Evolutionary conservation across 2,113 vertebrate genomes (phyloP).

Genomic region (Neogobius melanostomus): DNA sequence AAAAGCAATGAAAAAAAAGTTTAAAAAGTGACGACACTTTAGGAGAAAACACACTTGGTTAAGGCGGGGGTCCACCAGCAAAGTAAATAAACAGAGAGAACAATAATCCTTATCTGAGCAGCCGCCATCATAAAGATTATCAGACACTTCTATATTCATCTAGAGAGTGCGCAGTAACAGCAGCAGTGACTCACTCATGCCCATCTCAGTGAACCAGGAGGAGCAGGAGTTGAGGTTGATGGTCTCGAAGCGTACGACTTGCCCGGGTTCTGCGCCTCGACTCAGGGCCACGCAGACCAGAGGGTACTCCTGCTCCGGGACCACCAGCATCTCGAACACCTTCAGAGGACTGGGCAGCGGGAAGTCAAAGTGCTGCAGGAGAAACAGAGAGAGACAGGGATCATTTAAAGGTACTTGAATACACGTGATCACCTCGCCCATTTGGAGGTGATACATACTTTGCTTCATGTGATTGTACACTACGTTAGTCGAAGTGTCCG

Average conservation of each 20-base stretch:
- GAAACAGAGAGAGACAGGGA: neutral
- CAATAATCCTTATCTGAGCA: too few relatives aligned
- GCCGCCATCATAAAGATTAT: too few relatives aligned
- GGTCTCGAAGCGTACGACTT: slow-evolving; percentile 96
- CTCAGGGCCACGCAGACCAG: slow-evolving; percentile 96
- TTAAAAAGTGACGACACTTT: too few relatives aligned
- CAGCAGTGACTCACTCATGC: slow-evolving; percentile 78
- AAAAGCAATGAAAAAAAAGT: too few relatives aligned
- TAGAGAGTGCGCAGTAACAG: neutral
- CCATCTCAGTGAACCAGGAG: slow-evolving; percentile 97
- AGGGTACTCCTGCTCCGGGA: slow-evolving; percentile 96
- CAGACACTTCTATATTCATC: too few relatives aligned
- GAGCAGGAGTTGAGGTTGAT: slow-evolving; percentile 99
- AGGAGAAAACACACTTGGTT: too few relatives aligned
- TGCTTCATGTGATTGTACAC: too few relatives aligned
- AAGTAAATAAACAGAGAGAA: too few relatives aligned
- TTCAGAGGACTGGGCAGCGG: slow-evolving; percentile 92
- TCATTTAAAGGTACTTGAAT: neutral
- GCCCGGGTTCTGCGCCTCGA: slow-evolving; percentile 81
- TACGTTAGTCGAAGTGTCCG: too few relatives aligned
- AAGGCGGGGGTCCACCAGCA: too few relatives aligned
- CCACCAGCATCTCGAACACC: slow-evolving; percentile 98
- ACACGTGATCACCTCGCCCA: too few relatives aligned
- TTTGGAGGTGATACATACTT: too few relatives aligned
- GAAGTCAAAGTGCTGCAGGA: slow-evolving; percentile 94